These are phyloP conservation scores for Aix galericulata DNA, from an alignment of 2,113 vertebrate species.

Conservation along the genomic window DNA sequence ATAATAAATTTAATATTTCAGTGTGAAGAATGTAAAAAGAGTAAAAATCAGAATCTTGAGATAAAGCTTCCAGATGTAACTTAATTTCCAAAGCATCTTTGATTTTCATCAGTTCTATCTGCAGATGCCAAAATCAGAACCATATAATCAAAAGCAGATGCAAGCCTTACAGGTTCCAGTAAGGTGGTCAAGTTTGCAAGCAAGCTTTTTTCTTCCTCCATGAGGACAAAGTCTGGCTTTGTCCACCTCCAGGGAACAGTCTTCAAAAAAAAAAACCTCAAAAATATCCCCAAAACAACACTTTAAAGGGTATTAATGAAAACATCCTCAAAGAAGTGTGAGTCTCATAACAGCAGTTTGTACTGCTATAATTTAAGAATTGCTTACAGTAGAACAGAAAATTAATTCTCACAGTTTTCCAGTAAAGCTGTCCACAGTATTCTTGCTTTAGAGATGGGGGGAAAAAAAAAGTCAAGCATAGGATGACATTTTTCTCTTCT, in stretches of 20 bases:
- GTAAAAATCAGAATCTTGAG: conserved; percentile 5
- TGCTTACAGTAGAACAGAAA: neutral
- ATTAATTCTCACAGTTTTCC: neutral
- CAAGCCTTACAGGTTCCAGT: neutral
- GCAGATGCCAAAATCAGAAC: neutral
- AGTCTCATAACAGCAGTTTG: neutral
- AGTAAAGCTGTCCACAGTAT: neutral
- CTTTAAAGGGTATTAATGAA: neutral
- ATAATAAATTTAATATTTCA: neutral
- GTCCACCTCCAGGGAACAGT: rapidly evolving
- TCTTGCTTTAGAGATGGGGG: neutral
- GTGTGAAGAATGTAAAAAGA: neutral
- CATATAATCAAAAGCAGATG: neutral
- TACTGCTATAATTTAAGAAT: neutral
- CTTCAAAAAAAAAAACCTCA: neutral
- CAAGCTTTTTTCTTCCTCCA: neutral
- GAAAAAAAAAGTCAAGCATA: neutral
- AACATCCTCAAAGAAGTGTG: neutral
- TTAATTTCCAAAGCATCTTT: neutral
- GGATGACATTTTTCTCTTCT: neutral
- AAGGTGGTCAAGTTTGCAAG: neutral
- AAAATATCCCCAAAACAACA: neutral
- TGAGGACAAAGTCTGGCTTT: neutral
- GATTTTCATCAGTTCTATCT: neutral
- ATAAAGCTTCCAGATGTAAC: neutral